Evolutionary conservation across 2,888 invertebrate genomes (phyloP), one percentile per base, ranked within the genome.

Genomic region (Dromius quadrimaculatus): DNA sequence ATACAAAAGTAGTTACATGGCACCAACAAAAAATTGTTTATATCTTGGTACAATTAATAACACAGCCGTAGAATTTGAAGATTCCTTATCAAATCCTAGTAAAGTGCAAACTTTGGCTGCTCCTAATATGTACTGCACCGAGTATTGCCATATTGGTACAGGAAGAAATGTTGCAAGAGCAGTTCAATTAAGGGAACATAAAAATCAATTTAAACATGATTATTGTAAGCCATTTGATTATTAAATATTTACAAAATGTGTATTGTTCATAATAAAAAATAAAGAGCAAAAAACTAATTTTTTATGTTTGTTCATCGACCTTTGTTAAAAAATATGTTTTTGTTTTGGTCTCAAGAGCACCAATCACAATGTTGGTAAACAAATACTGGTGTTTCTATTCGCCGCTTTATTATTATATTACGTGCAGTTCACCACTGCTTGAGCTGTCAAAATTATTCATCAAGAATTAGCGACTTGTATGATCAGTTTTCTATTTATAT

Each of bases 91-190:
- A 1, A 75, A 73, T 6, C 74, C 79, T 2, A 76, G 77, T n/a
- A 76, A 78, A n/a, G 79, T 79, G 78, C 82, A 82, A 72, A 76
- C 77, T 71, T 74, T 82, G 65, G 76, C 78, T n/a, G 75, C 81
- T 1, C 81, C 83, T 8, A 81, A 78, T 63, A 83, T 83, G 83
- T 84, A 84, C 74, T 81, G 81, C 72, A 81, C 82, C 0, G 84
- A 84, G 73, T 78, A 80, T 69, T 81, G 81, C 72, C 83, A 83
- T 72, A 77, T 82, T 45, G 83, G 84, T 20, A 79, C 80, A 17
- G 80, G 80, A 38, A 80, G 79, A 79, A 80, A 83, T n/a, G 78
- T 83, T 9, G 77, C 79, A 65, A 75, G 78, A 6, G 77, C 78
- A 6, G 74, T 83, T 13, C n/a, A 23, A 8, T 32, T 13, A n/a